phyloP scores from a whole-genome alignment of 2,113 vertebrate species.

The Emydura subglobosa region DNA sequence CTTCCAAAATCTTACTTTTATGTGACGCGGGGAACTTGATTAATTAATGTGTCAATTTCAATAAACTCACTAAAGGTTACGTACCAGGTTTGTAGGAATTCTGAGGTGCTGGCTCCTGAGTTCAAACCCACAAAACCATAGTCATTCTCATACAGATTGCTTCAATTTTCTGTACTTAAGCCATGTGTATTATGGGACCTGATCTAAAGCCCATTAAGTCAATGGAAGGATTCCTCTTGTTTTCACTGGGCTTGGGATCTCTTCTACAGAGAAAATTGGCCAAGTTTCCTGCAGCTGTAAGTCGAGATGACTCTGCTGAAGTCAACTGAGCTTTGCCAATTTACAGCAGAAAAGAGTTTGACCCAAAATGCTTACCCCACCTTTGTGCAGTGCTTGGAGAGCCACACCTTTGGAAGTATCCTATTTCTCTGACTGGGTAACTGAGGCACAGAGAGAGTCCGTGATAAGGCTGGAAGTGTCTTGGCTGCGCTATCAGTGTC shows the following conservation, averaged over 20 bases:
- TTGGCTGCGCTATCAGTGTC: background rate
- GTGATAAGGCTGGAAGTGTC: background rate
- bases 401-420: background rate
- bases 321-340: background rate
- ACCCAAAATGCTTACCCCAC: background rate
- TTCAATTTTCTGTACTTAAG: background rate
- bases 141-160: background rate
- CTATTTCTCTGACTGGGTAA: too few species aligned
- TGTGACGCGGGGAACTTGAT: background rate
- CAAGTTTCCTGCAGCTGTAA: background rate
- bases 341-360: background rate
- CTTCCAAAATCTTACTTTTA: background rate
- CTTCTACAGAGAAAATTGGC: background rate
- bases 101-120: background rate
- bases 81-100: background rate
- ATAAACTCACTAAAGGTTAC: background rate
- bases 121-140: background rate
- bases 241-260: background rate
- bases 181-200: background rate
- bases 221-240: background rate
- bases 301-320: background rate
- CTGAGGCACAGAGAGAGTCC: background rate
- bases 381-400: background rate
- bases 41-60: background rate
- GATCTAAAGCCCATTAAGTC: background rate